Evolutionary conservation across 2,888 invertebrate genomes (phyloP).

Genomic region (Euphydryas editha): DNA sequence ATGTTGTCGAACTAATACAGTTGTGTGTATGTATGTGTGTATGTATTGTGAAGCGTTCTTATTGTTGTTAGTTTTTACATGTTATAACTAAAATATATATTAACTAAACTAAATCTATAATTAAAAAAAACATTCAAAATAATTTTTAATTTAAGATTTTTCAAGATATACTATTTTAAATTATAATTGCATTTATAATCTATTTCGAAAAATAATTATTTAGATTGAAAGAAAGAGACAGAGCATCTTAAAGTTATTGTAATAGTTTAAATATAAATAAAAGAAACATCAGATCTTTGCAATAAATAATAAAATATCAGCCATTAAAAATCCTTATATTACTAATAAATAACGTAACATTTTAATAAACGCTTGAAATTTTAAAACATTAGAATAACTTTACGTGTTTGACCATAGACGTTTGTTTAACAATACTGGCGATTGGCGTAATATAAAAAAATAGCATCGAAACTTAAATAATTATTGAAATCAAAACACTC

Average conservation of each 20-base stretch:
- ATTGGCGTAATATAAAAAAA: background rate
- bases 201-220: background rate
- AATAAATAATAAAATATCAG: background rate
- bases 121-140: background rate
- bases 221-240: background rate
- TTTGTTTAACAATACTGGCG: background rate
- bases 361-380: background rate
- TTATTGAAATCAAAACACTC: no score
- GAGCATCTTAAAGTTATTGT: background rate
- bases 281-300: no score
- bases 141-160: no score
- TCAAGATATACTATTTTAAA: no score
- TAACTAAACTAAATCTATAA: background rate
- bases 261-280: no score
- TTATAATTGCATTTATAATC: no score
- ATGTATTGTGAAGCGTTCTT: background rate
- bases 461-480: background rate
- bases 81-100: background rate
- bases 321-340: background rate
- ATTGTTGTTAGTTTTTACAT: background rate
- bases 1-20: background rate
- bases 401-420: background rate
- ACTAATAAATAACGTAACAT: background rate
- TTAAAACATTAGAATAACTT: background rate
- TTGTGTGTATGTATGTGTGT: background rate